These are phyloP conservation scores for Eupithecia abbreviata DNA, from an alignment of 2,888 invertebrate species.

Conservation along the genomic window DNA sequence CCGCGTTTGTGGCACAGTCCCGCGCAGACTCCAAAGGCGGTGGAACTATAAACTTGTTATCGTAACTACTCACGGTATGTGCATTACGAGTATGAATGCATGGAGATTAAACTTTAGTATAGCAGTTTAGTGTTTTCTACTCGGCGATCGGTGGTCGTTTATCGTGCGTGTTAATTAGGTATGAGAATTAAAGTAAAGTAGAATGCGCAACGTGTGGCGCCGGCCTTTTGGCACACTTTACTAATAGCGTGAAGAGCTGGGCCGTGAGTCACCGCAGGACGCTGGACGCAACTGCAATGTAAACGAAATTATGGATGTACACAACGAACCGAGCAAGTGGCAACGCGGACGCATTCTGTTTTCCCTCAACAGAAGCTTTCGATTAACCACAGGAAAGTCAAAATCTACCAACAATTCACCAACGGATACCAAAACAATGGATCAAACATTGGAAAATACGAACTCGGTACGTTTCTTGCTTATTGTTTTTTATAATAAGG, in stretches of 20 bases:
- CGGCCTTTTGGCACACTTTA: slow-evolving; percentile 67
- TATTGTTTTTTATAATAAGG: not conserved
- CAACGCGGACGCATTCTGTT: slow-evolving; percentile 78
- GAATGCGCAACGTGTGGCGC: slow-evolving; percentile 55
- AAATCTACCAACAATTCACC: slow-evolving; percentile 62
- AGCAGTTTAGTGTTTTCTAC: slow-evolving; percentile 36
- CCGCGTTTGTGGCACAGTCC: slow-evolving; percentile 54
- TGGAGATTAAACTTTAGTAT: slow-evolving; percentile 43
- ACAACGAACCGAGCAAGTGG: slow-evolving; percentile 74
- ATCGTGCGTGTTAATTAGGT: slow-evolving; percentile 27
- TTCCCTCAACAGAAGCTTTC: slow-evolving; percentile 77
- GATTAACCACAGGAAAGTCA: slow-evolving; percentile 67
- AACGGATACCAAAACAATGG: slow-evolving; percentile 62
- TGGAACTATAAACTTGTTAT: slow-evolving; percentile 62
- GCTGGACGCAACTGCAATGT: slow-evolving; percentile 68
- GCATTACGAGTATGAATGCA: slow-evolving; percentile 46
- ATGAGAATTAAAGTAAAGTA: slow-evolving; percentile 43
- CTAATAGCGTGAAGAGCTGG: slow-evolving; percentile 64
- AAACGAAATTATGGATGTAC: slow-evolving; percentile 76
- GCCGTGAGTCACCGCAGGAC: slow-evolving; percentile 71
- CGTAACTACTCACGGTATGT: slow-evolving; percentile 38
- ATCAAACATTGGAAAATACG: slow-evolving; percentile 62
- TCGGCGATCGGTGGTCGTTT: slow-evolving; percentile 21
- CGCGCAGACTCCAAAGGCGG: slow-evolving; percentile 64
- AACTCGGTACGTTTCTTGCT: slow-evolving; percentile 31